Percentiles rank a stretch among this genome's conserved stretches.
Conservation (phyloP, 2,113 vertebrate species). For the Panurus biarmicus region DNA sequence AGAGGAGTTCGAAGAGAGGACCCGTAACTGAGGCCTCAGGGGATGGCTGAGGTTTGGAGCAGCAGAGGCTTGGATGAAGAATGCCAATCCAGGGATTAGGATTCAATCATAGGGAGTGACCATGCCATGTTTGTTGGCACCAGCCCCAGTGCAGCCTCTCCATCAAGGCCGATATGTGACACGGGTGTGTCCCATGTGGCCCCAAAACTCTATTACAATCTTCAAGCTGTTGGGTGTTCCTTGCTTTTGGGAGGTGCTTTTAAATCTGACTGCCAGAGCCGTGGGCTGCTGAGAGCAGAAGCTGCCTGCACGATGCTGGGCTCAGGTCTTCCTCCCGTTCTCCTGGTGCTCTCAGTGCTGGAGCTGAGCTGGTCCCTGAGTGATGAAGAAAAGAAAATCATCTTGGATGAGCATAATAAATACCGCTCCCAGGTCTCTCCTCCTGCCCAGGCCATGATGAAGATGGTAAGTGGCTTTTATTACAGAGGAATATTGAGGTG, state of each 20-base stretch:
- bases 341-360: conserved; percentile 51
- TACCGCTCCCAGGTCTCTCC: conserved; percentile 64
- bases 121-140: neutral
- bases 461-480: conserved; percentile 66
- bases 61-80: neutral
- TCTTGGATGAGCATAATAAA: conserved; percentile 68
- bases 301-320: conserved; percentile 63
- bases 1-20: neutral
- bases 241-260: conserved; percentile 59
- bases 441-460: conserved; percentile 65
- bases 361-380: conserved; percentile 41
- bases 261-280: conserved; percentile 69
- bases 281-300: conserved; percentile 53
- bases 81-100: neutral
- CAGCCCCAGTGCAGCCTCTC: conserved; percentile 2
- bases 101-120: neutral
- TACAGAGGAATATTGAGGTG: neutral
- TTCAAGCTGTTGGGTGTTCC: conserved; percentile 71
- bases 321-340: conserved; percentile 3
- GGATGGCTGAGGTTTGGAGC: neutral
- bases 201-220: neutral
- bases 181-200: conserved; percentile 44
- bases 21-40: neutral
- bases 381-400: conserved; percentile 49
- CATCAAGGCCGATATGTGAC: neutral